Evolutionary conservation across 1,140 invertebrate genomes (phyloP).

Genomic region (Listronotus bonariensis): DNA sequence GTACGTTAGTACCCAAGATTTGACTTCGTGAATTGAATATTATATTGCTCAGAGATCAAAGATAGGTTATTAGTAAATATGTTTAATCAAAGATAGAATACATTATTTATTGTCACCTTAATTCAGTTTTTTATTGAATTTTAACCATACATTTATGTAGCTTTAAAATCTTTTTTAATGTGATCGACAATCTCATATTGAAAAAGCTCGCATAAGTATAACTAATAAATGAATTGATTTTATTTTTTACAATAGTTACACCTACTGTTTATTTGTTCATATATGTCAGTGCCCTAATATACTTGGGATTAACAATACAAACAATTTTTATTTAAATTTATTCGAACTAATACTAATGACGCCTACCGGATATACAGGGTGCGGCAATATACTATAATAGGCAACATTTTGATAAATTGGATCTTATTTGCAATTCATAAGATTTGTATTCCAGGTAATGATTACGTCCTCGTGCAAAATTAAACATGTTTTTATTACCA

Average conservation of each 20-base stretch:
- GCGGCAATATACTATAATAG: constrained; percentile 16
- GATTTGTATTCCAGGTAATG: neutral
- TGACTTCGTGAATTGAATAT: too few relatives aligned
- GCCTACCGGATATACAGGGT: constrained; percentile 13
- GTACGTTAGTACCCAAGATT: too few relatives aligned
- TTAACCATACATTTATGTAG: too few relatives aligned
- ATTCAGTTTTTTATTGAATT: too few relatives aligned
- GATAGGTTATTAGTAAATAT: too few relatives aligned
- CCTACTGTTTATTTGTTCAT: constrained; percentile 9
- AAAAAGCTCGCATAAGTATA: neutral
- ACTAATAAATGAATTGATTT: constrained; percentile 15
- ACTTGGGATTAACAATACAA: constrained; percentile 13
- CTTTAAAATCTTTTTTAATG: too few relatives aligned
- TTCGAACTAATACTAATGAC: constrained; percentile 7
- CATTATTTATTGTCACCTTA: too few relatives aligned
- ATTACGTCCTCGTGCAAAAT: too few relatives aligned
- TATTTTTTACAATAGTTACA: constrained; percentile 14
- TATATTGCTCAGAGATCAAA: too few relatives aligned
- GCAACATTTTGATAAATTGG: constrained; percentile 15
- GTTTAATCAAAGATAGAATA: too few relatives aligned
- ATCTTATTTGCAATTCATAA: constrained; percentile 12
- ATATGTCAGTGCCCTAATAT: constrained; percentile 18
- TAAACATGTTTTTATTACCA: too few relatives aligned
- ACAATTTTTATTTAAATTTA: constrained; percentile 19
- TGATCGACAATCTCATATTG: constrained; percentile 1